A percentile compares a stretch with the other conserved stretches of the same genome.
These are phyloP conservation scores for Microtus oregoni DNA, from an alignment of 2,113 vertebrate genomes.

Conservation along the genomic window DNA sequence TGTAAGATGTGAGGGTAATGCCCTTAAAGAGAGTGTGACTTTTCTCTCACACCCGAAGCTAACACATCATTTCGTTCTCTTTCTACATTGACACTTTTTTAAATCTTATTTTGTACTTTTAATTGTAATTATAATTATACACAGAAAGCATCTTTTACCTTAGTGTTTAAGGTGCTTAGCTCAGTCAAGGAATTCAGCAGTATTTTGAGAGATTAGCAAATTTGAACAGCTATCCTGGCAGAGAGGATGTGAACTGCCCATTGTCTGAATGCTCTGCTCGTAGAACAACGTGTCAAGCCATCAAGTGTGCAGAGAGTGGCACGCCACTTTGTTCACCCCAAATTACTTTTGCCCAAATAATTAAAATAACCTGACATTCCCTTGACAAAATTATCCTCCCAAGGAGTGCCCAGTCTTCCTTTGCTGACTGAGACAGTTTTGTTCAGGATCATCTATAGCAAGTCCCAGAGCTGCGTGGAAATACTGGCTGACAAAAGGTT, in stretches of 20 bases:
- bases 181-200: neutral
- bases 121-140: neutral
- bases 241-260: neutral
- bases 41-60: conserved; percentile 72
- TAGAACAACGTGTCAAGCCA: neutral
- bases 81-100: conserved; percentile 14
- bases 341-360: conserved; percentile 25
- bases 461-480: neutral
- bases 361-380: conserved; percentile 26
- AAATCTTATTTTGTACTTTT: conserved; percentile 22
- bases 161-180: conserved; percentile 9
- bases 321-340: neutral
- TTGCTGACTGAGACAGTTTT: conserved; percentile 4
- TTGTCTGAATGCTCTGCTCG: neutral
- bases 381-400: conserved; percentile 12
- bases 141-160: neutral
- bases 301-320: neutral
- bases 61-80: conserved; percentile 76
- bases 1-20: conserved; percentile 85
- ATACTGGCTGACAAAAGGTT: neutral
- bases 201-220: conserved; percentile 19
- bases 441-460: neutral
- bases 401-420: conserved; percentile 1
- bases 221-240: neutral
- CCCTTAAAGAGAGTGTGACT: conserved; percentile 83